Evolutionary conservation across 1,140 invertebrate genomes (phyloP), one percentile per base, ranked within the genome.

Genomic region (Cheumatopsyche charites): DNA sequence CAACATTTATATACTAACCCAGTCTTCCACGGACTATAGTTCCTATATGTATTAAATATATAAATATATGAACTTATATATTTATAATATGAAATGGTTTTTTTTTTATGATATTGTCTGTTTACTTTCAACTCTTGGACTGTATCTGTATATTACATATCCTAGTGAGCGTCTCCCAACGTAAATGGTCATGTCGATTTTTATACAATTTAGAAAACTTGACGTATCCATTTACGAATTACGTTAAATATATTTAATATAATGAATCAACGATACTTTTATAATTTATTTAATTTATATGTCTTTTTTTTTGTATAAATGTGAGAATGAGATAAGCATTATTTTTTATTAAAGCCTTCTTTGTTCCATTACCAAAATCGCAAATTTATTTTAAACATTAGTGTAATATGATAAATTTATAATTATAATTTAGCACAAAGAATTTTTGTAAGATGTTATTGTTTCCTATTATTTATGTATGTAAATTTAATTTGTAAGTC

Each of bases 11-110:
- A 65, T 74, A 72, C 73, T 74, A 76, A 76, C 72, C 71, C 75
- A 74, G 75, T 76, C 75, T 76, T 76, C 75, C 75, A 76, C 75
- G 75, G 75, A 76, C 75, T 72, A 76, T 72, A 76, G 75, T 76
- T 76, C 75, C 75, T 76, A 76, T 74, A 73, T 58, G 13, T 58
- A n/a, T 47, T 47, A 72, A 70, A 66, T 45, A 45, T 45, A 66
- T 41, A 45, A 21, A 62, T 45, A 23, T 43, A 66, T 41, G 36
- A 23, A 63, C 25, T 42, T 63, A 63, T 21, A 42, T 63, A 63
- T 70, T 58, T 75, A 75, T 67, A 71, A 69, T 73, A 73, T 73
- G 75, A 70, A 58, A 58, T 12, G 55, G 7, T 58, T 58, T 58
- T 58, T 58, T 25, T 25, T 74, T 66, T 36, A 70, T 25, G 62